Percentiles rank a stretch among this genome's conserved stretches.
Evolutionary conservation across 2,888 invertebrate species (phyloP).

Genomic region (Drosophila mulleri): DNA sequence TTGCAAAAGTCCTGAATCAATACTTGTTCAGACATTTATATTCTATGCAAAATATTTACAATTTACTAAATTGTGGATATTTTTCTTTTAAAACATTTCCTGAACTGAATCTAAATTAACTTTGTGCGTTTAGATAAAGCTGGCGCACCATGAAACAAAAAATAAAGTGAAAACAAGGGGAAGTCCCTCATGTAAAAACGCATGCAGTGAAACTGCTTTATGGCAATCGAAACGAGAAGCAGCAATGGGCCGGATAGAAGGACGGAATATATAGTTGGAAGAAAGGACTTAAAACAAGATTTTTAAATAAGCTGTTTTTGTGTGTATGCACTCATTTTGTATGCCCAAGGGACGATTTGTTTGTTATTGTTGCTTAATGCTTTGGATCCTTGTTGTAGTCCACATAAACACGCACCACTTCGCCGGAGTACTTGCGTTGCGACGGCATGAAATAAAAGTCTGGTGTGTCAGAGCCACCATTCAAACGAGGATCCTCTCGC

Average conservation of each 20-base stretch:
- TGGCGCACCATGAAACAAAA: slow-evolving; percentile 49
- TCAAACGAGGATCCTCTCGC: slow-evolving; percentile 82
- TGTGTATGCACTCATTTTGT: slow-evolving; percentile 31
- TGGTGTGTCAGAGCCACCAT: slow-evolving; percentile 86
- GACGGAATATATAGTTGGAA: slow-evolving; percentile 22
- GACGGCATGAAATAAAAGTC: slow-evolving; percentile 98
- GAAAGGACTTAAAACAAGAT: slow-evolving; percentile 38
- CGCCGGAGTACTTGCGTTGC: slow-evolving; percentile 96
- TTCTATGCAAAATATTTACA: slow-evolving; percentile 70
- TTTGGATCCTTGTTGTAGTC: slow-evolving; percentile 91
- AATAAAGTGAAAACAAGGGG: slow-evolving; percentile 13
- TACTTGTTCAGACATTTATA: slow-evolving; percentile 52
- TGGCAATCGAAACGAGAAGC: slow-evolving; percentile 71
- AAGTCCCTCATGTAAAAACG: slow-evolving; percentile 26
- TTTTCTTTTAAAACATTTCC: slow-evolving; percentile 39
- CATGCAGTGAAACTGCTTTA: slow-evolving; percentile 62
- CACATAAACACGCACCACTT: slow-evolving; percentile 93
- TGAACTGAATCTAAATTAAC: slow-evolving; percentile 43
- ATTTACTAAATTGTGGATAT: slow-evolving; percentile 68
- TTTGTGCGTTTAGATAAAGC: slow-evolving; percentile 50
- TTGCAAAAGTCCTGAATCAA: slow-evolving; percentile 65
- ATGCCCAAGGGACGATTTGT: background rate
- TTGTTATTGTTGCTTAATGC: slow-evolving; percentile 75
- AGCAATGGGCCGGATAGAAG: slow-evolving; percentile 27
- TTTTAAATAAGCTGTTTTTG: slow-evolving; percentile 49